Conservation (phyloP, 92 coral and sea anemone species). For the Micromussa lordhowensis region DNA sequence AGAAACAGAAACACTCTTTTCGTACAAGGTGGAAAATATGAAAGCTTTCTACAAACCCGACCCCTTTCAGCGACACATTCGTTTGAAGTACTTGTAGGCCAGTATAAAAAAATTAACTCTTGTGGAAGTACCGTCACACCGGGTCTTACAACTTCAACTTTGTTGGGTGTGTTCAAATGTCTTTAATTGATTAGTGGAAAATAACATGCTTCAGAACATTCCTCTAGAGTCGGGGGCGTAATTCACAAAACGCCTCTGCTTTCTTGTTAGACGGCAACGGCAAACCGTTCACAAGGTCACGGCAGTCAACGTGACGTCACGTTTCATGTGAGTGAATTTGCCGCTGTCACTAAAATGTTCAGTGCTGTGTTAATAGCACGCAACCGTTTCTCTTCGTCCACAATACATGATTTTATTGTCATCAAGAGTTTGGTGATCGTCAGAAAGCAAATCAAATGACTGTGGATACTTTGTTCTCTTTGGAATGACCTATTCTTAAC, state of each 20-base stretch:
- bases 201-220: neutral
- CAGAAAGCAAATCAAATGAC: neutral
- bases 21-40: neutral
- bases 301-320: constrained; percentile 7
- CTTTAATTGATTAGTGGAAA: neutral
- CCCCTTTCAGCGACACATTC: neutral
- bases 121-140: neutral
- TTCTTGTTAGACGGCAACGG: constrained; percentile 4
- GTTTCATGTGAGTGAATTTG: neutral
- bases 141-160: neutral
- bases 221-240: neutral
- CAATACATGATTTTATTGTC: neutral
- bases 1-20: neutral
- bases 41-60: neutral
- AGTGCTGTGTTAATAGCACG: neutral
- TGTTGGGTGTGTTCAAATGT: neutral
- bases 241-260: neutral
- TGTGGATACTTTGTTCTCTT: neutral
- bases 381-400: neutral
- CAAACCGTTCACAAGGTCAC: constrained; percentile 12
- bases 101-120: neutral
- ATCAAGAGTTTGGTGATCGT: neutral
- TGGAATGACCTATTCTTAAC: neutral
- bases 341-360: constrained; percentile 11
- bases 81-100: neutral